Conservation (phyloP, 2,888 invertebrate species). For the Mythimna impura region DNA sequence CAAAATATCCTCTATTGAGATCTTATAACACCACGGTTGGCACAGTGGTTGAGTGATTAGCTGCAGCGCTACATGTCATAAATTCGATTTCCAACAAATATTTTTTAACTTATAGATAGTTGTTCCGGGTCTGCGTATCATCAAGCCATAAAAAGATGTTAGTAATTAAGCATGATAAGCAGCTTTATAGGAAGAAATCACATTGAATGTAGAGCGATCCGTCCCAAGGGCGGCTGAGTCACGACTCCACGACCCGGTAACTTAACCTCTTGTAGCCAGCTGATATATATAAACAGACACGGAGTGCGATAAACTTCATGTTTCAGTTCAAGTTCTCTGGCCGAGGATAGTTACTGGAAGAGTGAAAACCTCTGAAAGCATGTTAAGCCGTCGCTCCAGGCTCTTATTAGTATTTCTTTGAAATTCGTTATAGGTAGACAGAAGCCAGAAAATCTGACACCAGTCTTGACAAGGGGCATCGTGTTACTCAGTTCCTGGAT, state of each 20-base stretch:
- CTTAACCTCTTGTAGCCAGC: slow-evolving; percentile 47
- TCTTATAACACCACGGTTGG: no score
- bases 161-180: not conserved
- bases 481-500: not conserved
- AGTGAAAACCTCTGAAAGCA: no score
- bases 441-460: not conserved
- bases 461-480: no score
- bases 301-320: slow-evolving; percentile 41
- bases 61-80: no score
- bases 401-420: no score
- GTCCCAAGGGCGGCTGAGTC: slow-evolving; percentile 65
- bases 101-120: no score
- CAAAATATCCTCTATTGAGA: no score
- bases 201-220: slow-evolving; percentile 29
- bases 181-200: slow-evolving; percentile 40
- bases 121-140: no score
- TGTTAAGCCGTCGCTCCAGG: no score
- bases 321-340: slow-evolving; percentile 8
- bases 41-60: no score
- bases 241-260: slow-evolving; percentile 45
- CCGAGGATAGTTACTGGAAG: no score
- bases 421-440: not conserved
- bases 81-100: no score
- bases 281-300: slow-evolving; percentile 50
- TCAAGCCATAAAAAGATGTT: not conserved